phyloP scores from a whole-genome alignment of 2,797 vertebrate species.

The Sebastes hubbsi region DNA sequence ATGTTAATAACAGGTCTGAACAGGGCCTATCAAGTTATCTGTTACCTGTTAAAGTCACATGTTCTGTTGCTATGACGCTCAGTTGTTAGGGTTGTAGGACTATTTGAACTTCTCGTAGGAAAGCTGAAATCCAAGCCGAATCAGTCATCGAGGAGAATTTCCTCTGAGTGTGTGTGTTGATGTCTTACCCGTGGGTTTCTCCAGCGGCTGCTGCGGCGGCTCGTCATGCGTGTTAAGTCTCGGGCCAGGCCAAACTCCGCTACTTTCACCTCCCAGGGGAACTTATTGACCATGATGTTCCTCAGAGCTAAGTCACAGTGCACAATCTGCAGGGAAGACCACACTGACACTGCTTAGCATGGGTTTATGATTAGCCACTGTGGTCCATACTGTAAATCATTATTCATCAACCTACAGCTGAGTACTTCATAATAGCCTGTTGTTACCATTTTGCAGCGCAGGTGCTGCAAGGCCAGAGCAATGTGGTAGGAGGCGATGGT shows the following conservation, averaged over 20 bases:
- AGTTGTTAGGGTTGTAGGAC: background rate
- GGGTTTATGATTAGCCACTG: background rate
- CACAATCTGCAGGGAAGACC: slow-evolving; percentile 67
- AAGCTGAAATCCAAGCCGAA: background rate
- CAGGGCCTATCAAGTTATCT: background rate
- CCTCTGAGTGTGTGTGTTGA: background rate
- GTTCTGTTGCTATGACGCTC: background rate
- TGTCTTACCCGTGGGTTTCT: slow-evolving; percentile 61
- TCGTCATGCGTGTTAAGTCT: slow-evolving; percentile 70
- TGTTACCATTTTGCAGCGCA: slow-evolving; percentile 80
- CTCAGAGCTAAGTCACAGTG: slow-evolving; percentile 84
- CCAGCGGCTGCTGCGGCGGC: slow-evolving; percentile 72
- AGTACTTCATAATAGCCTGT: background rate
- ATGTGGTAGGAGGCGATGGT: slow-evolving; percentile 82
- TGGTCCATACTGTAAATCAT: background rate
- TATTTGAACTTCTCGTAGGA: background rate
- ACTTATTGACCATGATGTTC: slow-evolving; percentile 80
- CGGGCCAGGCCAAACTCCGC: slow-evolving; percentile 79
- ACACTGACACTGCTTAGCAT: background rate
- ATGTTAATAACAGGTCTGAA: too few relatives aligned
- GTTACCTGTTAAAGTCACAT: background rate
- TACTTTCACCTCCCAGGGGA: slow-evolving; percentile 83
- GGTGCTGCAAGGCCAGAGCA: slow-evolving; percentile 81
- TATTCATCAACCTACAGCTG: background rate
- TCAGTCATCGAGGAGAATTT: background rate